Percentiles rank a stretch among this genome's conserved stretches.
Evolutionary conservation across 2,888 invertebrate genomes (phyloP).

Genomic region (Heliothis peltigera): DNA sequence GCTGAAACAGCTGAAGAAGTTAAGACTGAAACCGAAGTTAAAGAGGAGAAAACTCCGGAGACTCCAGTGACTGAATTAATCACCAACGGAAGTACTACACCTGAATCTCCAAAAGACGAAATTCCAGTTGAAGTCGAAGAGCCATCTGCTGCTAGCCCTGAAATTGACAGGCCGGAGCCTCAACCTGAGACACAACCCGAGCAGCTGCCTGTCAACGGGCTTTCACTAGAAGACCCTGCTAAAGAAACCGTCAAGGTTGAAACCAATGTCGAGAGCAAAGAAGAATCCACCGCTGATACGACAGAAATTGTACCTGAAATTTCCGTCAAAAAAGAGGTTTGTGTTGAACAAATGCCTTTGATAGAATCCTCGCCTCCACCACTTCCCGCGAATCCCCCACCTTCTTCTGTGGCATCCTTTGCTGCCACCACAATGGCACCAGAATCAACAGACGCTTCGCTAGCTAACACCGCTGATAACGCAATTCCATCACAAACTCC

Average conservation of each 20-base stretch:
- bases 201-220: conserved; percentile 82
- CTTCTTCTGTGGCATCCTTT: conserved; percentile 93
- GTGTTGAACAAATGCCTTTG: conserved; percentile 90
- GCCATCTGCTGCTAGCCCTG: conserved; percentile 64
- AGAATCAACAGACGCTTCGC: conserved; percentile 84
- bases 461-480: conserved; percentile 82
- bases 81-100: conserved; percentile 84
- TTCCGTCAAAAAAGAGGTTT: conserved; percentile 88
- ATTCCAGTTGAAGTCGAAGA: conserved; percentile 54
- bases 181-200: conserved; percentile 76
- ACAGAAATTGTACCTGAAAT: conserved; percentile 83
- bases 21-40: conserved; percentile 74
- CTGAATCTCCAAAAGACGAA: conserved; percentile 80
- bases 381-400: conserved; percentile 93
- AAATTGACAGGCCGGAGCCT: conserved; percentile 69
- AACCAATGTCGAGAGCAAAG: conserved; percentile 75
- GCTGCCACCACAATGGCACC: conserved; percentile 92
- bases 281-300: conserved; percentile 75
- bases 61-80: conserved; percentile 88
- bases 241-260: conserved; percentile 70
- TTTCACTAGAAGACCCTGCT: conserved; percentile 80
- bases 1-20: conserved; percentile 76
- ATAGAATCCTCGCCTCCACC: conserved; percentile 92
- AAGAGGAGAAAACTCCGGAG: conserved; percentile 85
- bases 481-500: conserved; percentile 72